Conservation (phyloP, 1,140 invertebrate genomes). For the Papilio xuthus region DNA sequence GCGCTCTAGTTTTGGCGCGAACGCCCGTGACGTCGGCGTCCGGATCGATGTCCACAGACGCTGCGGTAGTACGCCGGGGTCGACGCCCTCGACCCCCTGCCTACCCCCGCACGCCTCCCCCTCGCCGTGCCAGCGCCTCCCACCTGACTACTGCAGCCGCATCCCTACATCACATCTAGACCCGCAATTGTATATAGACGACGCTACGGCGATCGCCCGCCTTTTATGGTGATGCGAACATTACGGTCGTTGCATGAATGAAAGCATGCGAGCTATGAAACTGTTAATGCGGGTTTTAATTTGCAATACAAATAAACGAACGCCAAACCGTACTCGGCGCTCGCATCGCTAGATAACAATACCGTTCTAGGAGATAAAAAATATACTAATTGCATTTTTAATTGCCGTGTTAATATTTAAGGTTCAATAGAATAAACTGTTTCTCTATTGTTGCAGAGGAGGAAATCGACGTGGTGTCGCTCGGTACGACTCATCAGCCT, state of each 20-base stretch:
- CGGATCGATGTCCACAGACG: slow-evolving; percentile 80
- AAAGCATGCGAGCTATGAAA: slow-evolving; percentile 65
- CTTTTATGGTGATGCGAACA: slow-evolving; percentile 73
- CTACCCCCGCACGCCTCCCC: slow-evolving; percentile 54
- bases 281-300: slow-evolving; percentile 54
- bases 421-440: slow-evolving; percentile 41
- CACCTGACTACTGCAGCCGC: slow-evolving; percentile 78
- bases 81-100: slow-evolving; percentile 66
- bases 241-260: slow-evolving; percentile 71
- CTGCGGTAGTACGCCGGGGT: slow-evolving; percentile 80
- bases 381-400: background rate
- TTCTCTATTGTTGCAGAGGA: slow-evolving; percentile 86
- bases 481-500: slow-evolving; percentile 82
- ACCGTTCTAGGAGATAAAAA: background rate
- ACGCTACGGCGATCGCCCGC: slow-evolving; percentile 67
- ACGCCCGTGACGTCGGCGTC: slow-evolving; percentile 78
- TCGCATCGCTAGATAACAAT: background rate
- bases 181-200: slow-evolving; percentile 58
- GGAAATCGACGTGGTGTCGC: slow-evolving; percentile 91
- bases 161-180: slow-evolving; percentile 69
- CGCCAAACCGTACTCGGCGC: background rate
- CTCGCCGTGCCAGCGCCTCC: slow-evolving; percentile 58
- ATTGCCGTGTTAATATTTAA: background rate
- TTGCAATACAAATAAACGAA: slow-evolving; percentile 36
- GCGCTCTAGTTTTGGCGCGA: slow-evolving; percentile 80